phyloP scores from a whole-genome alignment of 2,113 vertebrate genomes.

The Heptranchias perlo region DNA sequence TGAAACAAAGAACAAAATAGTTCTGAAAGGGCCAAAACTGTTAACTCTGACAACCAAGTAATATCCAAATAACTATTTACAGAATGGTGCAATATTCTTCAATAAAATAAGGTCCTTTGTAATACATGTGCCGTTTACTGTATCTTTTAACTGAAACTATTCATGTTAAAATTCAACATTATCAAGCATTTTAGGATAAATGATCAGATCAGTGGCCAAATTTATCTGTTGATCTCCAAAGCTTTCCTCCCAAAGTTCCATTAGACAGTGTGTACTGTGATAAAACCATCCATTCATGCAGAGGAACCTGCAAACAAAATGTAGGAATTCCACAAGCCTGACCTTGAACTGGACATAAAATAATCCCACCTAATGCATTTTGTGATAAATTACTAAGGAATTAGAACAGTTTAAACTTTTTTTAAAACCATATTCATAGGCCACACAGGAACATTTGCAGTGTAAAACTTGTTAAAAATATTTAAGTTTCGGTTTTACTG shows the following conservation, averaged over 20 bases:
- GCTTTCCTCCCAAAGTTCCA: too few relatives aligned
- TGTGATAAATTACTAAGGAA: background rate
- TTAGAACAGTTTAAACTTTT: background rate
- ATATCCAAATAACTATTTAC: background rate
- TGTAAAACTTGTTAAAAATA: background rate
- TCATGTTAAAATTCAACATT: background rate
- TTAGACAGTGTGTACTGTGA: background rate
- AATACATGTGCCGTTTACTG: background rate
- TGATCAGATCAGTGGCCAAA: background rate
- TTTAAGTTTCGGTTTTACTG: background rate
- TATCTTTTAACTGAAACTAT: background rate
- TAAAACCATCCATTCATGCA: background rate
- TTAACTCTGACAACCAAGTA: background rate
- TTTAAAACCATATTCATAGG: background rate
- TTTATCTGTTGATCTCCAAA: background rate
- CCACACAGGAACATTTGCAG: background rate
- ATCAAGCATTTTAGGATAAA: background rate
- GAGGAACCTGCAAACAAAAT: background rate
- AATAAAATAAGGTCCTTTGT: background rate
- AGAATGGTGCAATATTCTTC: background rate
- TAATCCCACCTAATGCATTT: background rate
- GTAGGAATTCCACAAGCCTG: background rate
- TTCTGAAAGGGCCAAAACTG: background rate
- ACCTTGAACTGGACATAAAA: background rate
- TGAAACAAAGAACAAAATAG: slow-evolving; percentile 45